Percentiles rank a stretch among this genome's conserved stretches.
Conservation (phyloP, 2,888 invertebrate genomes). For the Pachliopta kotzebuea region DNA sequence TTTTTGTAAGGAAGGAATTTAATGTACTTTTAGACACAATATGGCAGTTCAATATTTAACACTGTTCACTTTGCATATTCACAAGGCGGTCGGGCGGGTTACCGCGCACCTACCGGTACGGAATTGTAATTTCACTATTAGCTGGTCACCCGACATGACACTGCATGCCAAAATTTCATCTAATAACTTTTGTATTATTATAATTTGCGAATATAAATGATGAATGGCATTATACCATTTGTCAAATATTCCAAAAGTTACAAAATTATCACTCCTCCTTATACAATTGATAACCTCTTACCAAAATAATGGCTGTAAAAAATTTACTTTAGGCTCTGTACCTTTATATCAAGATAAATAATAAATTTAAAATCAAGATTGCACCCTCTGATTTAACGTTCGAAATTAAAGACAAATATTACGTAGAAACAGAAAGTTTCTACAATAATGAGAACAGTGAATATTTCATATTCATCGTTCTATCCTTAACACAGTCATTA, state of each 20-base stretch:
- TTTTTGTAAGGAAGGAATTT: constrained; percentile 34
- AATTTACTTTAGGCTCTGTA: too few species aligned
- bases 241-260: not conserved
- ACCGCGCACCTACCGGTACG: constrained; percentile 57
- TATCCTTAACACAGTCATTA: too few species aligned
- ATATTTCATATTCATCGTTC: too few species aligned
- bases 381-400: not conserved
- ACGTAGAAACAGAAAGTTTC: not conserved
- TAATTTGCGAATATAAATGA: constrained; percentile 21
- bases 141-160: constrained; percentile 33
- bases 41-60: constrained; percentile 64
- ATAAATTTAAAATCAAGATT: too few species aligned
- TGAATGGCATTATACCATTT: constrained; percentile 4
- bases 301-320: too few species aligned
- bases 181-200: constrained; percentile 35
- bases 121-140: constrained; percentile 66
- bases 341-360: too few species aligned
- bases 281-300: too few species aligned
- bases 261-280: not conserved
- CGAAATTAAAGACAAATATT: not conserved
- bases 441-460: not conserved
- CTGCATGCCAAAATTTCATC: constrained; percentile 35
- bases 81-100: constrained; percentile 59
- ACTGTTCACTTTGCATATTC: constrained; percentile 70
- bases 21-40: constrained; percentile 51